Base-by-base conservation (phyloP, 2,797 vertebrate genomes). In the Xenops minutus region DNA sequence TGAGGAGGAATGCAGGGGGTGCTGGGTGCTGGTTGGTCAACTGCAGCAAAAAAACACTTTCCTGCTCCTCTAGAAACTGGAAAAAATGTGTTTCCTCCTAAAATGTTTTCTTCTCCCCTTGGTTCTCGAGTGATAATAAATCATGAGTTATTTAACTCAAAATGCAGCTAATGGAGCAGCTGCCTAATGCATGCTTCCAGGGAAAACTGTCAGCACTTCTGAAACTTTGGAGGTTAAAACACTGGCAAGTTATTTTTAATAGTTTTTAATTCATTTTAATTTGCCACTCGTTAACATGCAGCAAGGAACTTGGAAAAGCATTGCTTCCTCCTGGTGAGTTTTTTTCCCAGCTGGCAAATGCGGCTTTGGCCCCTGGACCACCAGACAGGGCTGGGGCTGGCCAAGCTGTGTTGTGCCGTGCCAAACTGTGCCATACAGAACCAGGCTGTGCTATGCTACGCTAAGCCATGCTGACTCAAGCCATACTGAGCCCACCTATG, bases 81-180 rank as follows among this genome's bases (percentile, higher is more conserved):
- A 9, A 19, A 66, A 30, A 73, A 58, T 39, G 9, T 26, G 36
- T 46, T 89, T 78, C 39, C 34, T 56, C 78, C 86, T 78, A 44
- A 94, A 85, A 75, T 32, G 7, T 43, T 80, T 92, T 76, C 34
- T 73, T 63, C 49, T 90, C 56, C 77, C 51, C 0, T 1, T 64
- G 51, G 85, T 77, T 78, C 85, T 10, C 20, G 88, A 85, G 73
- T 64, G 3, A 71, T 79, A 44, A 73, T 82, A 91, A 88, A 91
- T 86, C 78, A 58, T 88, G 85, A 66, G 61, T 82, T 69, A 74
- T 78, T 95, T 86, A 87, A 81, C 72, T 44, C 72, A 66, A 80
- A 93, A 67, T 20, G 74, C 37, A 52, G 59, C 82, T 77, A 81
- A 84, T 29, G 75, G 90, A 95, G 84, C 68, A 84, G 94, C 90